Evolutionary conservation across 2,113 vertebrate species (phyloP).

Genomic region (Smithornis capensis): DNA sequence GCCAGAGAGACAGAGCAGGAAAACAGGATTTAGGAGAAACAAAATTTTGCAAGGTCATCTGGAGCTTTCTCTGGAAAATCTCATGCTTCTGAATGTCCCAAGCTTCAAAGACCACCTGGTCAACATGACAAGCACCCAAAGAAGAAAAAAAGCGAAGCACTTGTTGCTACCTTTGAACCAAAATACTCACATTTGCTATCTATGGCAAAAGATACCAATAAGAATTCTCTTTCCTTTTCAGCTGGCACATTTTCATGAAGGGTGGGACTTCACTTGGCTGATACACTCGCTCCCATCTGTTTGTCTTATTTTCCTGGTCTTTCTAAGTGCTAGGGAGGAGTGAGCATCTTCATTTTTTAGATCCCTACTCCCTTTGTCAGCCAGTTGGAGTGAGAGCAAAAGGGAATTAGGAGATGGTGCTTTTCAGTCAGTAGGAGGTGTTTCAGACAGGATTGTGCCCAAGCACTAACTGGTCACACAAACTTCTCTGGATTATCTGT

Average conservation of each 20-base stretch:
- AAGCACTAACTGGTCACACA: neutral
- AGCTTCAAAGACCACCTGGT: neutral
- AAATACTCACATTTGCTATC: neutral
- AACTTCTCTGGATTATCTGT: neutral
- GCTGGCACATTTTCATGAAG: neutral
- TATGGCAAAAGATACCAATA: neutral
- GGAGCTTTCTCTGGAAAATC: neutral
- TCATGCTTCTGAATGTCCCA: neutral
- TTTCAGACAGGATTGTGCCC: neutral
- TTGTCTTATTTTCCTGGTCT: slow-evolving; percentile 20
- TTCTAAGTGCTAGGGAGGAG: slow-evolving; percentile 29
- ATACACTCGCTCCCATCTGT: slow-evolving; percentile 51
- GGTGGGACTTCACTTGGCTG: slow-evolving; percentile 42
- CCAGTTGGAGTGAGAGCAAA: neutral
- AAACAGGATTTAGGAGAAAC: neutral
- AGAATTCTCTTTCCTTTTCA: slow-evolving; percentile 7
- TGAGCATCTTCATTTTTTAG: neutral
- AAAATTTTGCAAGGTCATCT: neutral
- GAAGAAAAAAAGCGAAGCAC: neutral
- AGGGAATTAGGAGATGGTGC: neutral
- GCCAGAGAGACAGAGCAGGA: neutral
- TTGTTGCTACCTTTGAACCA: neutral
- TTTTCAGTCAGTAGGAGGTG: neutral
- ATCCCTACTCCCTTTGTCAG: neutral
- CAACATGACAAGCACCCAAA: neutral